Percentiles rank a stretch among this genome's conserved stretches.
phyloP scores from a whole-genome alignment of 1,140 invertebrate species.

The Uloborus diversus region DNA sequence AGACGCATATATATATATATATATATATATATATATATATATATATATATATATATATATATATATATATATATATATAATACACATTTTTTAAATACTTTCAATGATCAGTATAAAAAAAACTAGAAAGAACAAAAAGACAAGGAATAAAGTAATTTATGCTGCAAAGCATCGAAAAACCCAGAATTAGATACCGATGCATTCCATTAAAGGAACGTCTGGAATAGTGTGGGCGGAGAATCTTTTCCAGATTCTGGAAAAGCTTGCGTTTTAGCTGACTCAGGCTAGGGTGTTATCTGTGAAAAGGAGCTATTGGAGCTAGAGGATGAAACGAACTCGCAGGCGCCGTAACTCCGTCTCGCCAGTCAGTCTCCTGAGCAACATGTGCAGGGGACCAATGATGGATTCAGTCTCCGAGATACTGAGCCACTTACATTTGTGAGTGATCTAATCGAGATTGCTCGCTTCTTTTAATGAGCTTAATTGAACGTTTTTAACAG shows the following conservation, averaged over 20 bases:
- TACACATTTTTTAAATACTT: too few species aligned
- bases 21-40: too few species aligned
- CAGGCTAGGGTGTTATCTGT: not conserved
- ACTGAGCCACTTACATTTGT: not conserved
- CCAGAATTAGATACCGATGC: not conserved
- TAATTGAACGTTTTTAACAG: not conserved
- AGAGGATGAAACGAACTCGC: not conserved
- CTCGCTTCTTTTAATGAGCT: conserved; percentile 5
- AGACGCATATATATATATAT: too few species aligned
- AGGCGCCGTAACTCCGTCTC: not conserved
- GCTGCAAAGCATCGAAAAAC: not conserved
- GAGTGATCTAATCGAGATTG: not conserved
- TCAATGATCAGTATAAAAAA: not conserved
- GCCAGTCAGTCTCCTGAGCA: conserved; percentile 3
- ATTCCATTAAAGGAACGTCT: not conserved
- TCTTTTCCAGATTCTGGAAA: not conserved
- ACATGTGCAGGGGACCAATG: not conserved
- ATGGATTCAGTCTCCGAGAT: not conserved
- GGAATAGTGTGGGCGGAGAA: not conserved
- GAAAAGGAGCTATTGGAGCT: not conserved
- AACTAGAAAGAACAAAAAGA: too few species aligned
- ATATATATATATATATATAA: too few species aligned
- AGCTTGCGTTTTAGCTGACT: not conserved
- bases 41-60: too few species aligned
- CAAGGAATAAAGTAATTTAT: not conserved